Evolutionary conservation across 2,797 vertebrate species (phyloP), one percentile per base, ranked within the genome.

Genomic region (Amazona ochrocephala): DNA sequence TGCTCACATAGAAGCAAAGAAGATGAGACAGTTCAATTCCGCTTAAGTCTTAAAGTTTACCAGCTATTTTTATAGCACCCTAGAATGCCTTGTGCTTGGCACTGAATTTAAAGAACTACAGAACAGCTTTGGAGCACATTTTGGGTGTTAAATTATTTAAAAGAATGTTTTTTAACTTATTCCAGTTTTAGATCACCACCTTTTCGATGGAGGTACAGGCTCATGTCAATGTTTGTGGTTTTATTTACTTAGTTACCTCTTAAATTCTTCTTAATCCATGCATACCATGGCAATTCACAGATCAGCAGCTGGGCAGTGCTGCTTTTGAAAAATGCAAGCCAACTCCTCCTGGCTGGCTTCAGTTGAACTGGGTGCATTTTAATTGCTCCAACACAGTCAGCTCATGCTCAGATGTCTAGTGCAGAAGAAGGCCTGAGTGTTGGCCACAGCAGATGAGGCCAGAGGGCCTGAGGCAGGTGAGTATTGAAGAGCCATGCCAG

Each of bases 301-400:
- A 58, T 77, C 56, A 67, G 56, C 61, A 39, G 14, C 19, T 64
- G 72, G 76, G 53, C 58, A 80, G 10, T 0, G 0, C 34, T 67
- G 56, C 50, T 90, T 88, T 65, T 44, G 34, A 48, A 80, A 60
- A 74, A 77, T 3, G 3, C 29, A 42, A 32, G 29, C 22, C 26
- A 27, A 9, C 24, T 79, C 17, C 27, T 72, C 42, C 24, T 0
- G 0, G 0, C 9, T 75, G 9, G 2, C 65, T 91, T 87, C 42
- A 27, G 39, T 15, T 56, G 61, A 94, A 51, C 34, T 53, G 27
- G 32, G 60, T 89, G 42, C 27, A 34, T 19, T 82, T 81, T 39
- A 70, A 58, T 39, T 2, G 2, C 0, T 67, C 89, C 44, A 78
- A 4, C 6, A 3, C 37, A 18, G 16, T 37, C 6, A 1, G 4